Evolutionary conservation across 2,113 vertebrate genomes (phyloP).

Genomic region (Tachysurus vachellii): DNA sequence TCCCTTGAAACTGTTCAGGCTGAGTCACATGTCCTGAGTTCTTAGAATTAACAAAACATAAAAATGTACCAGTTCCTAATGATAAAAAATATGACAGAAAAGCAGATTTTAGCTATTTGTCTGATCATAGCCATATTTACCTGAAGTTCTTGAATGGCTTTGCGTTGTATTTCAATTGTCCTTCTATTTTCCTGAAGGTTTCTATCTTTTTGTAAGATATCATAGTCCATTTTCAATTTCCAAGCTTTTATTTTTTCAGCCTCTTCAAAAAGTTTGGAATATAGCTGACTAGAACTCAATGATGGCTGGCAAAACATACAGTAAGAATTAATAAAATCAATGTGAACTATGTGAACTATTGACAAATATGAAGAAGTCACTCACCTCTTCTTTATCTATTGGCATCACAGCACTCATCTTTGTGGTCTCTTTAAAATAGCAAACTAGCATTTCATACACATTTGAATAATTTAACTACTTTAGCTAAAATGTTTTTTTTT

Average conservation of each 20-base stretch:
- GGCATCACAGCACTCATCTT: conserved; percentile 69
- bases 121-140: conserved; percentile 60
- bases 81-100: background rate
- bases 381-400: conserved; percentile 69
- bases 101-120: background rate
- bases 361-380: background rate
- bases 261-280: conserved; percentile 88
- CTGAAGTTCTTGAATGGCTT: conserved; percentile 92
- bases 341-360: background rate
- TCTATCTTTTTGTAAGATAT: conserved; percentile 82
- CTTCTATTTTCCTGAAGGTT: conserved; percentile 84
- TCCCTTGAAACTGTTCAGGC: background rate
- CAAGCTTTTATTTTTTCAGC: conserved; percentile 89
- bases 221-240: conserved; percentile 81
- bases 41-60: background rate
- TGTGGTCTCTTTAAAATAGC: conserved; percentile 53
- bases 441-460: background rate
- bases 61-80: background rate
- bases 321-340: background rate
- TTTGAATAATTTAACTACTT: background rate
- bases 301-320: conserved; percentile 52
- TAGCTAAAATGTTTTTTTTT: background rate
- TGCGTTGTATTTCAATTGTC: conserved; percentile 86
- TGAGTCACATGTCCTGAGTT: background rate
- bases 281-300: conserved; percentile 76